These are phyloP conservation scores for Drosophila lacertosa DNA, from an alignment of 1,140 invertebrate genomes.

Conservation along the genomic window DNA sequence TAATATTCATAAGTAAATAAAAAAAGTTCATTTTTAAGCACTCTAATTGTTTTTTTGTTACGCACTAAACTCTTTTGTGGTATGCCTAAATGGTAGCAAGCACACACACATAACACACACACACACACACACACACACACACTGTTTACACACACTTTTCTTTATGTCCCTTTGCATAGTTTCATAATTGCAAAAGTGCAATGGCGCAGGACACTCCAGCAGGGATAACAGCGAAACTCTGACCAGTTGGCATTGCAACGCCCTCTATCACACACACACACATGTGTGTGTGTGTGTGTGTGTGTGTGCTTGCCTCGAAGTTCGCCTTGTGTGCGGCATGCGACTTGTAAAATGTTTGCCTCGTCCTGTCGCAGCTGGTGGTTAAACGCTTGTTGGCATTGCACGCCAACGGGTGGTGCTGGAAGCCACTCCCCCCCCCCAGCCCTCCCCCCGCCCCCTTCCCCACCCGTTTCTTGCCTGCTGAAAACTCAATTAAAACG, in stretches of 20 bases:
- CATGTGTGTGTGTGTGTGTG: conserved; percentile 31
- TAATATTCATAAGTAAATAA: too few species aligned
- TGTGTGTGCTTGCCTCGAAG: conserved; percentile 33
- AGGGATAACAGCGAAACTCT: conserved; percentile 25
- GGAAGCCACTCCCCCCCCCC: conserved; percentile 8
- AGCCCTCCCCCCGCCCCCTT: not conserved
- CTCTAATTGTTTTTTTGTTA: too few species aligned
- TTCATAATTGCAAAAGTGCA: conserved; percentile 77
- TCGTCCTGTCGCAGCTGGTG: conserved; percentile 56
- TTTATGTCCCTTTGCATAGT: conserved; percentile 58
- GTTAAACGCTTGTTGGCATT: conserved; percentile 75
- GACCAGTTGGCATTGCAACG: conserved; percentile 54
- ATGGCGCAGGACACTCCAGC: conserved; percentile 51
- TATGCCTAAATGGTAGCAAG: conserved; percentile 20
- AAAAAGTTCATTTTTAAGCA: too few species aligned
- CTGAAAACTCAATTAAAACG: conserved; percentile 78
- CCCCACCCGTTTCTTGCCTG: not conserved
- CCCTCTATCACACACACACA: conserved; percentile 36
- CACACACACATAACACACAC: not conserved
- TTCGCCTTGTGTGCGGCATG: conserved; percentile 65
- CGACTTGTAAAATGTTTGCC: conserved; percentile 52
- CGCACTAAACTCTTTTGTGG: conserved; percentile 12
- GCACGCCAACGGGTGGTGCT: conserved; percentile 63
- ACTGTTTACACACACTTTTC: not conserved
- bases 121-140: conserved; percentile 10